Percentiles rank a stretch among this genome's conserved stretches.
Conservation (phyloP, 2,113 vertebrate species). For the Diphyllodes magnificus region DNA sequence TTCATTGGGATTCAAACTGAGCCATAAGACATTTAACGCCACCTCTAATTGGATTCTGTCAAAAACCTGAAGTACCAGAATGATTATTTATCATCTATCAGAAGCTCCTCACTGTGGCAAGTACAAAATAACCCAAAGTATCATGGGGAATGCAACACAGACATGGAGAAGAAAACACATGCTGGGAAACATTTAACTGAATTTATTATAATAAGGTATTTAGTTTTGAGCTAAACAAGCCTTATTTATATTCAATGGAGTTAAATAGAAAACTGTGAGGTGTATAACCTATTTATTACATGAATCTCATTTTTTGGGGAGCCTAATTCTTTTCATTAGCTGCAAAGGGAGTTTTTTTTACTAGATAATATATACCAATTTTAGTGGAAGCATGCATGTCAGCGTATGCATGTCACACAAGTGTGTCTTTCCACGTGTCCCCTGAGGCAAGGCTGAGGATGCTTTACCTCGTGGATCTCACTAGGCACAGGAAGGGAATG, state of each 20-base stretch:
- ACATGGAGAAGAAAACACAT: neutral
- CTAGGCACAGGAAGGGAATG: neutral
- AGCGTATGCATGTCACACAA: neutral
- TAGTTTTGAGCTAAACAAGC: neutral
- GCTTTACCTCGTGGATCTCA: neutral
- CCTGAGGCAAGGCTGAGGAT: neutral
- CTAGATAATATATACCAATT: neutral
- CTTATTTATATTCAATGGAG: neutral
- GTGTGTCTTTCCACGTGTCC: neutral
- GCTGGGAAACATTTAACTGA: neutral
- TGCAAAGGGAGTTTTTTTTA: neutral
- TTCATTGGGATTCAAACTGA: neutral
- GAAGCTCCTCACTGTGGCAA: neutral
- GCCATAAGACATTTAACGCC: neutral
- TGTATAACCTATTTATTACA: neutral
- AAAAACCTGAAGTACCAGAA: neutral
- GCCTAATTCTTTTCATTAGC: neutral
- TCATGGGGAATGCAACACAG: neutral
- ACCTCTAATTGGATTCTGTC: neutral
- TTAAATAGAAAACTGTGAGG: neutral
- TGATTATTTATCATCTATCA: neutral
- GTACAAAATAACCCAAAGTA: neutral
- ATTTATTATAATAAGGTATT: neutral
- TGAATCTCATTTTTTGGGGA: neutral
- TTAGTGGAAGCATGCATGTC: neutral